These are phyloP conservation scores for Eremobia ochroleuca DNA, from an alignment of 2,888 invertebrate species.

Conservation along the genomic window DNA sequence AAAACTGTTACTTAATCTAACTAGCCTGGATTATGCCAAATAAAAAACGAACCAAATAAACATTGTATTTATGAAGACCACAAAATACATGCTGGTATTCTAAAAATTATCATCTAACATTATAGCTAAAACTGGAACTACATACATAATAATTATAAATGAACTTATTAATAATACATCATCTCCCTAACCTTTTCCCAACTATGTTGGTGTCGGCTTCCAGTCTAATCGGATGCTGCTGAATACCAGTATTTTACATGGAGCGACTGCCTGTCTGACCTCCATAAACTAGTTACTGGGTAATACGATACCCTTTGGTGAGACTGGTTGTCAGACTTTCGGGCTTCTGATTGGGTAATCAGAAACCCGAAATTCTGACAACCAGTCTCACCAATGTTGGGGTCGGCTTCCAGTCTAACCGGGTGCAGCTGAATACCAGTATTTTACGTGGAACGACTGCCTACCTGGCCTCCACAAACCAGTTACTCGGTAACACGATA, in stretches of 20 bases:
- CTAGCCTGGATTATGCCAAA: neutral
- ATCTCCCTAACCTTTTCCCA: too few relatives aligned
- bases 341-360: too few relatives aligned
- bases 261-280: neutral
- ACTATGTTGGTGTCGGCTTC: too few relatives aligned
- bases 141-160: neutral
- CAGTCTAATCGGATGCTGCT: too few relatives aligned
- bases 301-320: neutral
- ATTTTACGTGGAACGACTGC: neutral
- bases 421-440: neutral
- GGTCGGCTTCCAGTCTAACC: too few relatives aligned
- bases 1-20: neutral
- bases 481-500: neutral
- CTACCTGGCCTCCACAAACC: neutral
- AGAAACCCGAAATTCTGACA: too few relatives aligned
- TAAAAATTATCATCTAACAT: neutral
- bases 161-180: neutral
- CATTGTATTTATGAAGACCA: conserved; percentile 21
- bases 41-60: conserved; percentile 19
- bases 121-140: neutral
- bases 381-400: too few relatives aligned
- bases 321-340: too few relatives aligned
- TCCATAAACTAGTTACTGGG: neutral
- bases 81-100: neutral
- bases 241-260: neutral